These are phyloP conservation scores for Actinernus sp. DNA, from an alignment of 92 coral and sea anemone genomes.

Conservation along the genomic window DNA sequence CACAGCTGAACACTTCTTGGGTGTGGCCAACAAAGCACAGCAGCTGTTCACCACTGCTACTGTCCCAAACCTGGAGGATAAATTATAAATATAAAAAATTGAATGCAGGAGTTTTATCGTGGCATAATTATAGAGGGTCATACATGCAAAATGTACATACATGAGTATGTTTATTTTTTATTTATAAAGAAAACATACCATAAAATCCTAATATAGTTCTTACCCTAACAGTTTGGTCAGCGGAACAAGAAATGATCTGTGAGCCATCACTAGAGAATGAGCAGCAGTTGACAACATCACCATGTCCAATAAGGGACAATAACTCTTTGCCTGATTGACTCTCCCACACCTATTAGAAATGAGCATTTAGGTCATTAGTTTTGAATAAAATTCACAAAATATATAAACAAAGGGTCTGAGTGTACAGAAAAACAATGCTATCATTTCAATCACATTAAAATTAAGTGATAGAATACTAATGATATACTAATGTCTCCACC, in stretches of 20 bases:
- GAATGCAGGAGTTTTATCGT: not conserved
- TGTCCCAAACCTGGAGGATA: slow-evolving; percentile 75
- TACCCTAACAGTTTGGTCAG: slow-evolving; percentile 93
- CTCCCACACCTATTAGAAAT: slow-evolving; percentile 85
- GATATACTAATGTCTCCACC: too few species aligned
- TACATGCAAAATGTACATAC: too few species aligned
- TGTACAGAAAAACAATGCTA: too few species aligned
- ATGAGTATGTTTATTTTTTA: too few species aligned
- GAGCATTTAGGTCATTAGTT: not conserved
- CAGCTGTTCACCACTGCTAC: slow-evolving; percentile 60
- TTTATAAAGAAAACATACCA: too few species aligned
- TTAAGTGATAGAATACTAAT: too few species aligned
- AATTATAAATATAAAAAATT: not conserved
- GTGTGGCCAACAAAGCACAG: slow-evolving; percentile 77
- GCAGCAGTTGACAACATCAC: slow-evolving; percentile 87
- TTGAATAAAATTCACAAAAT: too few species aligned
- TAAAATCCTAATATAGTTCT: too few species aligned
- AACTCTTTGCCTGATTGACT: slow-evolving; percentile 86
- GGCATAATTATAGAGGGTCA: too few species aligned
- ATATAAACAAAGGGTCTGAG: too few species aligned
- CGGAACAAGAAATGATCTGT: slow-evolving; percentile 81
- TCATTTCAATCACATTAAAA: too few species aligned
- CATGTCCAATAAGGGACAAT: slow-evolving; percentile 68
- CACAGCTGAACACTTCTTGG: slow-evolving; percentile 90
- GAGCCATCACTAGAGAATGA: slow-evolving; percentile 72